A percentile compares a stretch with the other conserved stretches of the same genome.
Conservation (phyloP, 2,888 invertebrate species). For the Bombylius discolor region DNA sequence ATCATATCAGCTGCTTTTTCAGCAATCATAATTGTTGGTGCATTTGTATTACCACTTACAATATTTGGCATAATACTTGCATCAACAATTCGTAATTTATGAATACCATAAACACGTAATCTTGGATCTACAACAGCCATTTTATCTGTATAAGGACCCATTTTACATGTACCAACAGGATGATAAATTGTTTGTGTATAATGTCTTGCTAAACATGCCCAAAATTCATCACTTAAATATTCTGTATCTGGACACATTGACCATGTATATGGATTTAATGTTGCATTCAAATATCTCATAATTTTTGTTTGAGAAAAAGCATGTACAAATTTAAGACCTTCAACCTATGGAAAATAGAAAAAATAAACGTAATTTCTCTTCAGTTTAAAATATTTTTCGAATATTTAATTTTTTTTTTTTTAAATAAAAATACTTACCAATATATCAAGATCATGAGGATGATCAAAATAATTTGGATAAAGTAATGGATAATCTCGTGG, state of each 20-base stretch:
- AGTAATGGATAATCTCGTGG: conserved; percentile 67
- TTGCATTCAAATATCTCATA: conserved; percentile 46
- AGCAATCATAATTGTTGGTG: conserved; percentile 71
- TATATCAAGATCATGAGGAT: conserved; percentile 55
- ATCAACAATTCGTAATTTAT: conserved; percentile 60
- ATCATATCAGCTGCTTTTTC: conserved; percentile 75
- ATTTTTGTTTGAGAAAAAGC: conserved; percentile 45
- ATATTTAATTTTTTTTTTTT: background rate
- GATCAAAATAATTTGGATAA: conserved; percentile 71
- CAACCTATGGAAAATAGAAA: conserved; percentile 40
- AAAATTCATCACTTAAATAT: conserved; percentile 58
- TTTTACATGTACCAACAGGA: conserved; percentile 68
- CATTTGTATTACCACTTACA: conserved; percentile 68
- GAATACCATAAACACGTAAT: conserved; percentile 53
- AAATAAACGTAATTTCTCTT: background rate
- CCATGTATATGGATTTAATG: conserved; percentile 49
- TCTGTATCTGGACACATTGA: conserved; percentile 51
- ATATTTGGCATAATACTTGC: conserved; percentile 74
- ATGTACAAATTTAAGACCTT: conserved; percentile 59
- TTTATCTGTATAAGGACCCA: conserved; percentile 50
- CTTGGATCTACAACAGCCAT: conserved; percentile 58
- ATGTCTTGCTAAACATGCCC: conserved; percentile 61
- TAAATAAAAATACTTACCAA: conserved; percentile 42
- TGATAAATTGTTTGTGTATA: conserved; percentile 72
- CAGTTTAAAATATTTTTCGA: background rate